Base-by-base conservation (phyloP, 2,797 vertebrate genomes). In the Dromococcyx pavoninus region DNA sequence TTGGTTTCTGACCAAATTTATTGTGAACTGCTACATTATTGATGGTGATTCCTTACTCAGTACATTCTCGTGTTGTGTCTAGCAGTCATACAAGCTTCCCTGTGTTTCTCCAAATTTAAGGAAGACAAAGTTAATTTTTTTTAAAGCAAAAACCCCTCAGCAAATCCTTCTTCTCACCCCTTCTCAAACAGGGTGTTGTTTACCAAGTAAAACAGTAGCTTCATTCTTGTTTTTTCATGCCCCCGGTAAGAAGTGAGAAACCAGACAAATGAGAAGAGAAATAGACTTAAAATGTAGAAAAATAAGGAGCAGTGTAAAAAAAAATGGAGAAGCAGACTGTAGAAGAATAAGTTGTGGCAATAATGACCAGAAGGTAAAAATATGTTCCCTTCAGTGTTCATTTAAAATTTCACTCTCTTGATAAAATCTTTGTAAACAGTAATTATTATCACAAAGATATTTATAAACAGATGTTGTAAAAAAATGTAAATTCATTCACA, bases 361-460 rank as follows among this genome's bases (percentile, higher is more conserved):
- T 76, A 85, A 87, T 64, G 73, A 92, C 82, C 86, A 95, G 56
- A 94, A 91, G 87, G 83, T 82, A 93, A 72, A 93, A 95, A 89
- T 84, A 70, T 91, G 72, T 64, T 96, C 74, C 66, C 48, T 89
- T 28, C 58, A 86, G 84, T 74, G 44, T 82, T 87, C 60, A 65
- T 94, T 93, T 93, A 74, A 94, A 93, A 88, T 77, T 79, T 85
- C 54, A 46, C 64, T 86, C 32, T 94, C 65, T 79, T 77, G 78
- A 92, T 94, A 95, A 95, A 93, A 96, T 94, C 64, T 95, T 94
- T 69, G 94, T 92, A 96, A 97, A 96, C 77, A 97, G 85, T 87
- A 95, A 96, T 97, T 97, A 95, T 94, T 96, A 94, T 84, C 66
- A 93, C 84, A 96, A 95, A 93, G 76, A 91, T 91, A 95, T 96